Conservation (phyloP, 2,888 invertebrate genomes). For the Pollenia amentaria region DNA sequence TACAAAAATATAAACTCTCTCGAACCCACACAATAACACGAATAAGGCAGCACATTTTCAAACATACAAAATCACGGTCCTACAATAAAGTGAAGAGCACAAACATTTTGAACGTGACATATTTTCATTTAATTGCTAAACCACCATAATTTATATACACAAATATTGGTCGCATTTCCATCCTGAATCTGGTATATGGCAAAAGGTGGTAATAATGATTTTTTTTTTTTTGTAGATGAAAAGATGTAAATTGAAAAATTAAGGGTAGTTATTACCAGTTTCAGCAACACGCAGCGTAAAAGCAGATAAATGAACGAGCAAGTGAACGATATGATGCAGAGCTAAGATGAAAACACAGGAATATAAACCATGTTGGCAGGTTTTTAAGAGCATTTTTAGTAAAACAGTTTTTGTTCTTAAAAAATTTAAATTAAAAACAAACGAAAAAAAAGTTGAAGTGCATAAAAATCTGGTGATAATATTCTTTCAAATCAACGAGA, state of each 20-base stretch:
- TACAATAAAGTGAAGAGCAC: slow-evolving; percentile 17
- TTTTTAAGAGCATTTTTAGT: slow-evolving; percentile 35
- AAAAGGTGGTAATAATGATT: slow-evolving; percentile 66
- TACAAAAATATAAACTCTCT: slow-evolving; percentile 2
- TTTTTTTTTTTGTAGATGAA: slow-evolving; percentile 31
- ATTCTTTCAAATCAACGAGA: slow-evolving; percentile 52
- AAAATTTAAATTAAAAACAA: background rate
- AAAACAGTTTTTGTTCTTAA: slow-evolving; percentile 45
- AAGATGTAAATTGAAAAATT: slow-evolving; percentile 58
- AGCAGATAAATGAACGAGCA: slow-evolving; percentile 10
- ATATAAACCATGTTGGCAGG: background rate
- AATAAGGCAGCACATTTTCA: slow-evolving; percentile 9
- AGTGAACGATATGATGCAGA: background rate
- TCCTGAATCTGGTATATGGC: background rate
- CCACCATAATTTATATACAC: slow-evolving; percentile 66
- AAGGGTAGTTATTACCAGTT: slow-evolving; percentile 51
- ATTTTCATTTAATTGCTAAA: slow-evolving; percentile 71
- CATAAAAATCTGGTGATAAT: slow-evolving; percentile 58
- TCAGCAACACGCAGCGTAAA: background rate
- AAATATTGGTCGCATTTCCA: slow-evolving; percentile 10
- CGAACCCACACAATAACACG: background rate
- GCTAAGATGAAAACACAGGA: background rate
- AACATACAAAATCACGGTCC: background rate
- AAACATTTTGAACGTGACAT: slow-evolving; percentile 69
- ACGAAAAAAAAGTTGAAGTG: background rate